These are phyloP conservation scores for Epinephelus moara DNA, from an alignment of 2,113 vertebrate species.

Conservation along the genomic window DNA sequence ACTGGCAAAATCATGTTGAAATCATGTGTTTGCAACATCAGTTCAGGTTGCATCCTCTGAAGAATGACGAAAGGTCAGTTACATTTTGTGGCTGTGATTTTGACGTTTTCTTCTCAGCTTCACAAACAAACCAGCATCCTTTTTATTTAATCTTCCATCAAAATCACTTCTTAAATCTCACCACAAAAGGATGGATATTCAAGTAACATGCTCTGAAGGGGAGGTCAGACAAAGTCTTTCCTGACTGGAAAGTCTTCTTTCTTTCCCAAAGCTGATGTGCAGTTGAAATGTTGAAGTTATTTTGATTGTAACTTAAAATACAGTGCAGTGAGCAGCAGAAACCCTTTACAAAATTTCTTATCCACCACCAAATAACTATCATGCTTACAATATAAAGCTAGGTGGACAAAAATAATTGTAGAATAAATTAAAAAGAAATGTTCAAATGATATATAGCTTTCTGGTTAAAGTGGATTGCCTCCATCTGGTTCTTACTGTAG, in stretches of 20 bases:
- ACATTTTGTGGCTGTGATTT: neutral
- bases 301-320: neutral
- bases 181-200: neutral
- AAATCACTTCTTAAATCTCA: neutral
- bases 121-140: neutral
- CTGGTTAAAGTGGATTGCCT: neutral
- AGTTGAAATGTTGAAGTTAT: neutral
- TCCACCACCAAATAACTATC: neutral
- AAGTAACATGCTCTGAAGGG: neutral
- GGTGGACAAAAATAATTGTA: no score
- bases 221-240: slow-evolving; percentile 1
- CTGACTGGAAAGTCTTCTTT: neutral
- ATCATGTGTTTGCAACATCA: neutral
- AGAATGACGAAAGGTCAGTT: neutral
- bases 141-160: neutral
- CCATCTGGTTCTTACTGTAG: neutral
- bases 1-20: neutral
- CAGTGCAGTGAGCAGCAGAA: neutral
- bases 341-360: neutral
- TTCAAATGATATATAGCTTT: no score
- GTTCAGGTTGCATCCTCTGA: neutral
- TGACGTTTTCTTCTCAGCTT: neutral
- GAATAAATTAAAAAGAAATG: no score
- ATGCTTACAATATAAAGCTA: neutral
- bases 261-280: neutral